Evolutionary conservation across 2,888 invertebrate species (phyloP), one percentile per base, ranked within the genome.

Genomic region (Drosophila mercatorum): DNA sequence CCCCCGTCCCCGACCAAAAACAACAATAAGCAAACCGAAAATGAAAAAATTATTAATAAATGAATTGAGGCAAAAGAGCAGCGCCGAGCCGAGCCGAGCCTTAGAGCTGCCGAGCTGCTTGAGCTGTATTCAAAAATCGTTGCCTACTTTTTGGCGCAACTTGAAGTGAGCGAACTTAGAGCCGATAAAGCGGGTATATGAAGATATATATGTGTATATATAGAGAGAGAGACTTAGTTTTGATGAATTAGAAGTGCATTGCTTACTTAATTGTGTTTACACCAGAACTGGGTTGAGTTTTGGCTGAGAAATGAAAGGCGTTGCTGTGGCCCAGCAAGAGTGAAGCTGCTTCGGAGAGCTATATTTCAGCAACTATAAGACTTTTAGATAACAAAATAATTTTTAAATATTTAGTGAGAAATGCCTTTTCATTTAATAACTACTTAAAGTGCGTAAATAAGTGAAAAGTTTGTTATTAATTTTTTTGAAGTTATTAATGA

Each of bases 101-200:
- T 36, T 22, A 11, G 22, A 14, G n/a, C n/a, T n/a, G n/a, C n/a
- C n/a, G n/a, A n/a, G 8, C 38, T 58, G 40, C 31, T 61, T 5
- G 17, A 55, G 10, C 31, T 58, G 59, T 40, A 63, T 60, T 75
- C 71, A 75, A 75, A 46, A 75, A 17, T 12, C 6, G 56, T 47
- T 47, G 59, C 65, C 56, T 41, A 53, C 59, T 70, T 58, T 51
- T 7, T 11, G 11, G 44, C 47, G 11, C 17, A 3, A 3, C 28
- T 17, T 8, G 28, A 56, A n/a, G 55, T 22, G 34, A 7, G 6
- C 1, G 38, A 22, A 68, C 28, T 12, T 38, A 0, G 26, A 28
- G 5, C 5, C 2, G n/a, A 3, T 3, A 40, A 2, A 2, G 5
- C 5, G 40, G 11, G 2, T 10, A 5, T 53, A 11, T 17, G 2